These are phyloP conservation scores for Xestoiulus laeticollis DNA, from an alignment of 2,888 invertebrate genomes.

Conservation along the genomic window DNA sequence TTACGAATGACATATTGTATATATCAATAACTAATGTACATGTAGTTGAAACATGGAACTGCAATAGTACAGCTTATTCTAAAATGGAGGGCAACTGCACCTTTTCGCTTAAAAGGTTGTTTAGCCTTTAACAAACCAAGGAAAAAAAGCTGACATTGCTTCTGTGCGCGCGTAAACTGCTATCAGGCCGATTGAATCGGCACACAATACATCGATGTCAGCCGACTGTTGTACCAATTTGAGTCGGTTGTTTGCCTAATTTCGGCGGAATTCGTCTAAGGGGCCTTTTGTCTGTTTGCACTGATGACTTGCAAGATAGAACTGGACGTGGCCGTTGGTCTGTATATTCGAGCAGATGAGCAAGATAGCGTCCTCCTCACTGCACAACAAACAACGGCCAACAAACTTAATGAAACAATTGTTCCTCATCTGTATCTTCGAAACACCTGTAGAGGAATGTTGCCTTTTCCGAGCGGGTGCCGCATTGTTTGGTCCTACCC, in stretches of 20 bases:
- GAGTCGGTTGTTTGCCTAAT: conserved; percentile 33
- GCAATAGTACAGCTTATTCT: no score
- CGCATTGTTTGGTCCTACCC: not conserved
- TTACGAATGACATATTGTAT: no score
- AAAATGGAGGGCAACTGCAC: no score
- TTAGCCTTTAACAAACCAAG: no score
- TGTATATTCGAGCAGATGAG: not conserved
- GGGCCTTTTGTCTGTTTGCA: not conserved
- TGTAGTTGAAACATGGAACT: no score
- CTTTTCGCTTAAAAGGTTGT: no score
- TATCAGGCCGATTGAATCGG: not conserved
- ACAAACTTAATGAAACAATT: conserved; percentile 14
- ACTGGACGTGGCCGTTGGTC: not conserved
- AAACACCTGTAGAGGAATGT: conserved; percentile 37
- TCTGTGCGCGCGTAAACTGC: not conserved
- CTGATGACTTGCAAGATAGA: conserved; percentile 3
- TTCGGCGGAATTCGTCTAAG: conserved; percentile 33
- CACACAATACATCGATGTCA: not conserved
- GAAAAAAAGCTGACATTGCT: not conserved
- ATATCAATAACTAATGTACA: no score
- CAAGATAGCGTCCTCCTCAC: not conserved
- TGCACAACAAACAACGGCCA: not conserved
- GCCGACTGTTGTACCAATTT: conserved; percentile 28
- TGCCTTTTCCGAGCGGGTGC: not conserved
- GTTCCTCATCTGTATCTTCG: conserved; percentile 13